Conservation (phyloP, 1,140 invertebrate species). For the Nixonia krombeini region DNA sequence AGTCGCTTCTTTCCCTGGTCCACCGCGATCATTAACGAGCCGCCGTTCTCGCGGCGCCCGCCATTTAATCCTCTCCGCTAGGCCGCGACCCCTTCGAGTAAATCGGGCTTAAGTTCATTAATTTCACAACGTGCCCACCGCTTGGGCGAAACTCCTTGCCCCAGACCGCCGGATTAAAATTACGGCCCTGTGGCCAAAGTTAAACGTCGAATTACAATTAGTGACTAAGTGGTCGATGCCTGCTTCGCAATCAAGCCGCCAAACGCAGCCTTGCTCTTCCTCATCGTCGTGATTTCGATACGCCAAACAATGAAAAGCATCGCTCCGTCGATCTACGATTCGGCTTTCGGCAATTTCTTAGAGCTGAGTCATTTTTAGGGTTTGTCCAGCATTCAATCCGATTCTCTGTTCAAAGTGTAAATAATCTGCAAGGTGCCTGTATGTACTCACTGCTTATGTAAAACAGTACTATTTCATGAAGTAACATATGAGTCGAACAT, state of each 20-base stretch:
- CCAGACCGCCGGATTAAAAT: slow-evolving; percentile 12
- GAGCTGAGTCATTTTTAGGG: too few relatives aligned
- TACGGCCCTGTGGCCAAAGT: slow-evolving; percentile 16
- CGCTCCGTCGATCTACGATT: too few relatives aligned
- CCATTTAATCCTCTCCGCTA: slow-evolving; percentile 24
- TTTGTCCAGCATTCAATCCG: too few relatives aligned
- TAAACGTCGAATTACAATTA: slow-evolving; percentile 30
- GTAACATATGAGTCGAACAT: too few relatives aligned
- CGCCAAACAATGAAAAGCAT: not conserved
- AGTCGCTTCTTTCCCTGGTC: not conserved
- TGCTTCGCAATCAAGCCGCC: slow-evolving; percentile 18
- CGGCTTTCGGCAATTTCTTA: too few relatives aligned
- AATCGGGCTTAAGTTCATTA: slow-evolving; percentile 16
- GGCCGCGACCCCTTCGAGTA: slow-evolving; percentile 7
- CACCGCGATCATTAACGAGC: not conserved
- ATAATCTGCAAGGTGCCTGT: too few relatives aligned
- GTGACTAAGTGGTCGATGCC: slow-evolving; percentile 20
- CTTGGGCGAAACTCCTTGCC: slow-evolving; percentile 5
- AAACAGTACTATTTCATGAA: too few relatives aligned
- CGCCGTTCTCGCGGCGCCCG: not conserved
- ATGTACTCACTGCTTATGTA: too few relatives aligned
- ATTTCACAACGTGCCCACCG: slow-evolving; percentile 9
- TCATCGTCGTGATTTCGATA: not conserved
- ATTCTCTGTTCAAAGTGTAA: too few relatives aligned
- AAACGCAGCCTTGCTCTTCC: too few relatives aligned